These are phyloP conservation scores for Microcebus ravelobensis DNA, from an alignment of 2,113 vertebrate genomes.

Conservation along the genomic window DNA sequence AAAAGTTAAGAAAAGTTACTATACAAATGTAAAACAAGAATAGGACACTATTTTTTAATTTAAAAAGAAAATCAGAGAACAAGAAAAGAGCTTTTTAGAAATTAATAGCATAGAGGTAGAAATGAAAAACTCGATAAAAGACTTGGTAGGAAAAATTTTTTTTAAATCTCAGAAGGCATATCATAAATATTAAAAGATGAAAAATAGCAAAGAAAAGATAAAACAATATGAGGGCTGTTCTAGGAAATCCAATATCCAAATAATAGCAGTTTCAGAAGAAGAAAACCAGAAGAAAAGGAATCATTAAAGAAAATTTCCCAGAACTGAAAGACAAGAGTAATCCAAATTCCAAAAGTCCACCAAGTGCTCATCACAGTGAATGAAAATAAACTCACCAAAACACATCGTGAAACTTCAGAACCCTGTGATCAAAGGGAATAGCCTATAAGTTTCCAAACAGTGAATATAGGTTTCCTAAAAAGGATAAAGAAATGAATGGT, in stretches of 20 bases:
- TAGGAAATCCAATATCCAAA: background rate
- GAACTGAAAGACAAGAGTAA: background rate
- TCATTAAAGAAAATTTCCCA: background rate
- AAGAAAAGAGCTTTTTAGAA: constrained; percentile 20
- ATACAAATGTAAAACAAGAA: background rate
- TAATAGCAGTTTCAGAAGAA: background rate
- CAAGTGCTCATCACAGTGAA: background rate
- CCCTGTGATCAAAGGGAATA: background rate
- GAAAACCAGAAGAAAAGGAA: background rate
- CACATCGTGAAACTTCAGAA: background rate
- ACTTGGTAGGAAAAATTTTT: background rate
- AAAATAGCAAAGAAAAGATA: constrained; percentile 9
- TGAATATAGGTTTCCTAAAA: background rate
- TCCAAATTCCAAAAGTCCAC: background rate
- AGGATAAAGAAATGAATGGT: background rate
- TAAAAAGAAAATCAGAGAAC: constrained; percentile 12
- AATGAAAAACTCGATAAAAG: background rate
- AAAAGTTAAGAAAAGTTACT: background rate
- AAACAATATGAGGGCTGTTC: background rate
- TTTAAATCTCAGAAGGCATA: background rate
- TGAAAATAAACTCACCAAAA: background rate
- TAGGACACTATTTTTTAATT: background rate
- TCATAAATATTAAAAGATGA: background rate
- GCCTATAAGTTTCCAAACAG: background rate
- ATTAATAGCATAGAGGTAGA: background rate